Percentiles rank a stretch among this genome's conserved stretches.
Evolutionary conservation across 2,888 invertebrate species (phyloP).

Genomic region (Cephus runcator): DNA sequence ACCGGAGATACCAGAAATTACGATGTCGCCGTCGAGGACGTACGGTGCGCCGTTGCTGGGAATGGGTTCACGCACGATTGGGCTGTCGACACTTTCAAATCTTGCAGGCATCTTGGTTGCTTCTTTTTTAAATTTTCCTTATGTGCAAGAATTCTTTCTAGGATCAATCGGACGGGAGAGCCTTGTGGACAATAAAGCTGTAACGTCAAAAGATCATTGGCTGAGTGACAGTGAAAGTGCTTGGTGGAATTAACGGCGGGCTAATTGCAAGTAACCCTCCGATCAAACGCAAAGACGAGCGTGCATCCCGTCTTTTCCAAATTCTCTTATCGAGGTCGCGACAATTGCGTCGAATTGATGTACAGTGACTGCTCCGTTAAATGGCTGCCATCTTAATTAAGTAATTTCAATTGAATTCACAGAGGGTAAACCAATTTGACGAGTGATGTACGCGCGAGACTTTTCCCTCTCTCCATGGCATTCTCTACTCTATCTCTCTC

Average conservation of each 20-base stretch:
- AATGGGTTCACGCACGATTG: conserved; percentile 49
- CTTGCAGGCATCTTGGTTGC: conserved; percentile 75
- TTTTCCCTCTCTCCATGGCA: background rate
- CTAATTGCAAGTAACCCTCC: background rate
- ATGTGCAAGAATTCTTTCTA: background rate
- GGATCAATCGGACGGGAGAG: conserved; percentile 42
- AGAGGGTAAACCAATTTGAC: conserved; percentile 46
- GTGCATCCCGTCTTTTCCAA: background rate
- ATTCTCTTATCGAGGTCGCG: conserved; percentile 33
- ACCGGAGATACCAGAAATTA: conserved; percentile 83
- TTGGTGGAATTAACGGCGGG: background rate
- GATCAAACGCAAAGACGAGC: background rate
- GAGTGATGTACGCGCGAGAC: conserved; percentile 22
- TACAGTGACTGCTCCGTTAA: conserved; percentile 16
- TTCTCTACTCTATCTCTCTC: background rate
- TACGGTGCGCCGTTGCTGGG: conserved; percentile 52
- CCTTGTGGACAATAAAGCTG: conserved; percentile 55
- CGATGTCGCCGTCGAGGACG: conserved; percentile 73
- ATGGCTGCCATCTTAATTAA: conserved; percentile 38
- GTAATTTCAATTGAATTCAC: conserved; percentile 52
- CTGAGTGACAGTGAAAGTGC: background rate
- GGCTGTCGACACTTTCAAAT: conserved; percentile 69
- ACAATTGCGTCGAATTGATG: conserved; percentile 46
- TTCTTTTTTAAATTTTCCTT: background rate
- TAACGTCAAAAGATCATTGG: conserved; percentile 32